Evolutionary conservation across 2,888 invertebrate genomes (phyloP), one percentile per base, ranked within the genome.

Genomic region (Tupiocoris notatus): DNA sequence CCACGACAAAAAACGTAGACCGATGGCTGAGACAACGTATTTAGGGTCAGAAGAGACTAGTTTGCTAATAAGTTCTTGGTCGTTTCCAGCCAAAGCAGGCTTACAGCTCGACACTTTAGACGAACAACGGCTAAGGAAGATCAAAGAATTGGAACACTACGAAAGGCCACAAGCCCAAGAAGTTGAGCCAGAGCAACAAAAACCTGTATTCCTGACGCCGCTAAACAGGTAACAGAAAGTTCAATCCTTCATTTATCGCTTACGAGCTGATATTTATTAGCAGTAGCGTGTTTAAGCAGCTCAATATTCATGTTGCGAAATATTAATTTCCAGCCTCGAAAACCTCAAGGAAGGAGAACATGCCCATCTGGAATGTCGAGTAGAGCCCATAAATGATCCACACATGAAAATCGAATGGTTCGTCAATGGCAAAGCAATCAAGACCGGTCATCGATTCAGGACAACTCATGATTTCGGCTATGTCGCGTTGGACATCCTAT

Each of bases 401-500:
- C 92, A 95, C 81, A 85, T 96, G 77, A 93, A 90, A 83, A 93
- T 96, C 79, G 96, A 97, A 87, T 98, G 98, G 98, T 97, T 92
- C 87, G 92, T 94, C 77, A 96, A 98, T 84, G 96, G 96, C 71
- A 90, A 94, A 80, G 93, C 94, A 81, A 90, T 98, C 78, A 91
- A 91, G 83, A 91, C 93, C 22, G 94, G 94, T 56, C 94, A 95
- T 84, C 89, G 94, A 81, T 95, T 92, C 86, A 91, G 96, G 84
- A 96, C 96, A 9, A 95, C 95, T 68, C 96, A 98, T 84, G 98
- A 99, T 84, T 98, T 99, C 83, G 98, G 98, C 76, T 98, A 97
- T 83, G 97, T 98, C 65, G 96, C 97, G 70, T 86, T 97, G 79
- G 96, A 97, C 84, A 92, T 97, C 81, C 86, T 96, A 20, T 95